Percentiles rank a stretch among this genome's conserved stretches.
These are phyloP conservation scores for Forbesichthys agassizii DNA, from an alignment of 2,113 vertebrate genomes.

Conservation along the genomic window DNA sequence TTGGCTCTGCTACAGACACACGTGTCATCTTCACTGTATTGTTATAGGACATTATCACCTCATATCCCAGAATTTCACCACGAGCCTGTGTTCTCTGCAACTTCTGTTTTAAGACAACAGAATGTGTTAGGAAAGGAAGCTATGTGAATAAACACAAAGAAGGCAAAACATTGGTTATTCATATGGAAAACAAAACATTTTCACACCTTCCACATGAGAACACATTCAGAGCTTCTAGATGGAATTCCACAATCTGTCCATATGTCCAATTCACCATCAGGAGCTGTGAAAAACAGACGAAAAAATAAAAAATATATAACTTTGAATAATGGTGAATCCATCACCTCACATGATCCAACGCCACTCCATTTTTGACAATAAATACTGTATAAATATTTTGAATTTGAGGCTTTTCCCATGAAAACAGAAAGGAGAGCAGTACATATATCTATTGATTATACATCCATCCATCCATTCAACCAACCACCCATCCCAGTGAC, in stretches of 20 bases:
- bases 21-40: not conserved
- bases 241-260: slow-evolving; percentile 69
- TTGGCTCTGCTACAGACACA: slow-evolving; percentile 13
- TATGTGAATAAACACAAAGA: not conserved
- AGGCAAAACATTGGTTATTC: not conserved
- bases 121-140: not conserved
- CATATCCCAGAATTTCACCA: slow-evolving; percentile 58
- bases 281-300: slow-evolving; percentile 51
- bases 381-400: not conserved
- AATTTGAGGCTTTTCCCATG: too few species aligned
- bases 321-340: too few species aligned
- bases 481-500: too few species aligned
- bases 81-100: slow-evolving; percentile 58
- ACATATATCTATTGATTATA: too few species aligned
- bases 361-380: too few species aligned
- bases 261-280: slow-evolving; percentile 65
- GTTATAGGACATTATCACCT: slow-evolving; percentile 38
- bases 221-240: slow-evolving; percentile 41
- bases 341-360: too few species aligned
- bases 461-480: too few species aligned
- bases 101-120: slow-evolving; percentile 40
- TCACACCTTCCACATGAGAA: slow-evolving; percentile 74
- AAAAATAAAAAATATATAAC: not conserved
- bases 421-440: too few species aligned
- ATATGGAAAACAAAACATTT: not conserved